Base-by-base conservation (phyloP, 2,888 invertebrate genomes). In the Calliphora vomitoria region DNA sequence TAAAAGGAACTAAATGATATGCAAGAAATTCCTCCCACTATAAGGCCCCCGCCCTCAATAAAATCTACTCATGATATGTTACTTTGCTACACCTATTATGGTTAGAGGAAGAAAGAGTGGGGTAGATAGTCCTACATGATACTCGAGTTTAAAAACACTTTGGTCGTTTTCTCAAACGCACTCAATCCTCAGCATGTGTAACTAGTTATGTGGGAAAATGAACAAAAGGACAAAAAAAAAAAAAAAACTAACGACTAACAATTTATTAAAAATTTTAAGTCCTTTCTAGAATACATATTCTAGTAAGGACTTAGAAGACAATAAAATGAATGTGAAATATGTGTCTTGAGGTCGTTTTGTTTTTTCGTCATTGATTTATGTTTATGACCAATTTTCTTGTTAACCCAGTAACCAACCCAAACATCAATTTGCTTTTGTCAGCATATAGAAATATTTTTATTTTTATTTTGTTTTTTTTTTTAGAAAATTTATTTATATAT, bases 1-100 rank as follows among this genome's bases (percentile, higher is more conserved):
- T 10, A 55, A 47, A 44, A 20, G 55, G 41, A 68, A 55, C 79
- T 35, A 79, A 79, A 79, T 80, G 69, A 68, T 58, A 38, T 80
- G 58, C n/a, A 69, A 69, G 25, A 47, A 58, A 44, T 18, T 58
- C 44, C 15, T 20, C 15, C 47, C 15, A 25, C 25, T 25, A 25
- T 25, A 25, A 25, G 25, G 25, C 25, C 25, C 2, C 25, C 25
- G 25, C 25, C 25, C 25, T 25, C 2, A 25, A 25, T n/a, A 3
- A 25, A 41, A 25, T 35, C 13, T 44, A 44, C 13, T 44, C 13
- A 44, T 44, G 13, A 44, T 44, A 44, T 6, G 13, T 13, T 44
- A 44, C 11, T 13, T 13, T 11, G 11, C 11, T 44, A 1, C 11
- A 44, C 6, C 44, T 44, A 44, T 10, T 10, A 44, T 10, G 11